Conservation (phyloP, 2,888 invertebrate genomes). For the Coleophora deauratella region DNA sequence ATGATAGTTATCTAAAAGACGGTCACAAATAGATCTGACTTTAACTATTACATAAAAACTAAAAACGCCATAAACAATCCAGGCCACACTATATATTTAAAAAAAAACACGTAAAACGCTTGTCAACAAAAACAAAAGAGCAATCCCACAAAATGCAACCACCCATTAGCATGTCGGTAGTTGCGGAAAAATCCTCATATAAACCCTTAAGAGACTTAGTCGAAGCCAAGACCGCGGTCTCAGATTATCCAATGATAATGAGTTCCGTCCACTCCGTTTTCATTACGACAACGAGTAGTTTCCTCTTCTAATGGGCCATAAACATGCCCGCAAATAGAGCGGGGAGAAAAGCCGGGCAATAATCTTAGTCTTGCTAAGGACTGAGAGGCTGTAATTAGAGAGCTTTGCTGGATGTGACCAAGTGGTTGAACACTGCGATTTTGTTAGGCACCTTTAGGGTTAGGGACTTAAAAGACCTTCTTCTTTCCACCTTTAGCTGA, state of each 20-base stretch:
- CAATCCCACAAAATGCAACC: too few species aligned
- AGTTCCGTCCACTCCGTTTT: conserved; percentile 59
- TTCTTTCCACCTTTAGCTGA: too few species aligned
- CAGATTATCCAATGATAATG: conserved; percentile 65
- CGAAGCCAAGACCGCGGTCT: conserved; percentile 17
- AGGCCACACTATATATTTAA: too few species aligned
- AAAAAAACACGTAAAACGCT: too few species aligned
- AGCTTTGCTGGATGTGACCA: conserved; percentile 24
- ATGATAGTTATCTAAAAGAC: too few species aligned
- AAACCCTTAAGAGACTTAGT: neutral
- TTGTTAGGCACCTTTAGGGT: too few species aligned
- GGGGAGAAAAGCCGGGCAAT: conserved; percentile 48
- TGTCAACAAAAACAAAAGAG: too few species aligned
- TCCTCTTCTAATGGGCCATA: conserved; percentile 61
- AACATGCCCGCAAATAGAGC: conserved; percentile 58
- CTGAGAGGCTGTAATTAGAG: conserved; percentile 14
- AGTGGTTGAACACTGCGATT: too few species aligned
- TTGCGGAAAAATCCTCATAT: neutral
- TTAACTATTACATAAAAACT: too few species aligned
- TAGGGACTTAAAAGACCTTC: too few species aligned
- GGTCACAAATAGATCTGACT: too few species aligned
- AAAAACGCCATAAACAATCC: too few species aligned
- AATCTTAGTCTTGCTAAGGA: conserved; percentile 34
- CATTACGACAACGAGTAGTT: conserved; percentile 62
- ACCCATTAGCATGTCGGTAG: conserved; percentile 10